phyloP scores from a whole-genome alignment of 2,797 vertebrate species.

The Rhincodon typus region DNA sequence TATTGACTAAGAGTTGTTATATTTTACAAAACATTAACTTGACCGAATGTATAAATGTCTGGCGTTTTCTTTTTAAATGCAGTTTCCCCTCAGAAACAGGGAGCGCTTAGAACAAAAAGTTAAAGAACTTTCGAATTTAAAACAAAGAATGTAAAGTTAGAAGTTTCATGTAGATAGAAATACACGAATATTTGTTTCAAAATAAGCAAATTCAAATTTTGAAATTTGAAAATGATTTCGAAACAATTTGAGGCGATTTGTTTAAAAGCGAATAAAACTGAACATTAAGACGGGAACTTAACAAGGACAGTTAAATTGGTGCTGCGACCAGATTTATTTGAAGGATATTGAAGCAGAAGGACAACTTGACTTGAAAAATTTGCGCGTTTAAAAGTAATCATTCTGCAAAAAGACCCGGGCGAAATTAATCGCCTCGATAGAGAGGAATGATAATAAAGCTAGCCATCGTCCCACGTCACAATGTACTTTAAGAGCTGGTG shows the following conservation, averaged over 20 bases:
- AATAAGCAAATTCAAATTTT: neutral
- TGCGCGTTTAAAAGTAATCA: neutral
- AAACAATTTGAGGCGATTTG: neutral
- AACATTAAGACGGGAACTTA: neutral
- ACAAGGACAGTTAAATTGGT: neutral
- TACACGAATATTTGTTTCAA: neutral
- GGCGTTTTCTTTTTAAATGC: neutral
- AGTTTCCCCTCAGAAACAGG: constrained; percentile 4
- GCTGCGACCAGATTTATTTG: neutral
- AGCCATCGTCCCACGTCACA: neutral
- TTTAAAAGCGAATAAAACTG: neutral
- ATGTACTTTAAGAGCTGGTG: neutral
- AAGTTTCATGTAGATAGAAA: neutral
- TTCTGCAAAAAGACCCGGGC: neutral
- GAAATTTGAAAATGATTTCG: neutral
- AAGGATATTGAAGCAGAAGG: neutral
- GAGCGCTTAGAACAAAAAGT: neutral
- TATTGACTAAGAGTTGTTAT: neutral
- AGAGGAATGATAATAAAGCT: neutral
- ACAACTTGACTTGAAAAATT: neutral
- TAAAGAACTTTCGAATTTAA: neutral
- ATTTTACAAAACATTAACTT: neutral
- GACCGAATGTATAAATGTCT: constrained; percentile 37
- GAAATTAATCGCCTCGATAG: neutral
- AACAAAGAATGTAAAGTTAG: neutral